Conservation (phyloP, 2,888 invertebrate genomes). For the Nemurella pictetii region DNA sequence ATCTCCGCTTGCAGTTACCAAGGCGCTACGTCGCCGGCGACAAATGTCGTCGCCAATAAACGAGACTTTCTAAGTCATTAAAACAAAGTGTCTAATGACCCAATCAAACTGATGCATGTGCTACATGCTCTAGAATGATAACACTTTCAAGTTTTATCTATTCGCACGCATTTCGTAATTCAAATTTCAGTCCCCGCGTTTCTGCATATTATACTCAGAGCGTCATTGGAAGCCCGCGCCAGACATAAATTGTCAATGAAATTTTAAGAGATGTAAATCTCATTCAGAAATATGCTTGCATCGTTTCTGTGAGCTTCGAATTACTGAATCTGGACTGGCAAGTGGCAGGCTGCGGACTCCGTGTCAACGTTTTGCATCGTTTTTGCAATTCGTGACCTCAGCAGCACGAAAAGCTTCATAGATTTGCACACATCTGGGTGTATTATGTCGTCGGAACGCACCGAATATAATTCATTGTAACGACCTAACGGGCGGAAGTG, state of each 20-base stretch:
- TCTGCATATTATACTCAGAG: neutral
- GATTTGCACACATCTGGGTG: neutral
- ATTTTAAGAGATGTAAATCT: neutral
- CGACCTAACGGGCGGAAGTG: neutral
- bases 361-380: neutral
- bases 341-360: neutral
- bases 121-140: neutral
- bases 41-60: neutral
- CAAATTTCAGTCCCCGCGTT: neutral
- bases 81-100: slow-evolving; percentile 1
- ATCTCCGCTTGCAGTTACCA: neutral
- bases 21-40: neutral
- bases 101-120: slow-evolving; percentile 1
- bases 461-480: neutral
- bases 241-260: neutral
- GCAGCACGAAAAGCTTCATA: neutral
- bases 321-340: neutral
- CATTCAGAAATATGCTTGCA: neutral
- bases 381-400: neutral
- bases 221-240: neutral
- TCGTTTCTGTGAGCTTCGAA: neutral
- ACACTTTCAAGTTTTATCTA: neutral
- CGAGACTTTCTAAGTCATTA: slow-evolving; percentile 23
- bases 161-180: neutral
- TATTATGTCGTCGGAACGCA: neutral